Conservation (phyloP, 30 jellyfish, hydroid and myxozoan species). For the Calvadosia cruxmelitensis region DNA sequence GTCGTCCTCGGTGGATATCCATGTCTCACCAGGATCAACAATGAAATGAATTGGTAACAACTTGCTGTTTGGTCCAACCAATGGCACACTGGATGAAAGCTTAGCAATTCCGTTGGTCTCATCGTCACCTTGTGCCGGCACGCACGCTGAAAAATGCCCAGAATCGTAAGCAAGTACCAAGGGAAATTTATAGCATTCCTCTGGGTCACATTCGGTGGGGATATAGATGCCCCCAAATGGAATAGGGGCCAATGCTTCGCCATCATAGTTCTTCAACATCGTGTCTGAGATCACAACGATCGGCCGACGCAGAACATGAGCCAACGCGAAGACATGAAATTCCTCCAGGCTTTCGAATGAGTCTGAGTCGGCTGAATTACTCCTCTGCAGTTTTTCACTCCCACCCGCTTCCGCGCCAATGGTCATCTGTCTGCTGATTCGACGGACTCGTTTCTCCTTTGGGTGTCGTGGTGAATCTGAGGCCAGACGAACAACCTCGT, state of each 20-base stretch:
- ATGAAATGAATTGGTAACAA: conserved; percentile 44
- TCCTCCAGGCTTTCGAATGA: conserved; percentile 81
- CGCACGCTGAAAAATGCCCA: conserved; percentile 85
- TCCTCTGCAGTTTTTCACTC: conserved; percentile 4
- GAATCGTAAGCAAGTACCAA: conserved; percentile 76
- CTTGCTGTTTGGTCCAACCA: conserved; percentile 11
- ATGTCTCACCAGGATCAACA: conserved; percentile 55
- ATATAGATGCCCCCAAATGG: conserved; percentile 78
- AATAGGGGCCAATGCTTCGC: conserved; percentile 63
- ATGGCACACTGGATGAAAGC: conserved; percentile 50
- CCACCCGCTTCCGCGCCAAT: conserved; percentile 11
- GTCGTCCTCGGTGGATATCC: conserved; percentile 50
- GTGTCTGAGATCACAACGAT: conserved; percentile 69
- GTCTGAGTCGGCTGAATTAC: conserved; percentile 11
- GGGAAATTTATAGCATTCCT: conserved; percentile 59
- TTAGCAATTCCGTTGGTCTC: conserved; percentile 6
- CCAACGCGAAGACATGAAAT: conserved; percentile 68
- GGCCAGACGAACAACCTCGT: conserved; percentile 55
- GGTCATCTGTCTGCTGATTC: conserved; percentile 61
- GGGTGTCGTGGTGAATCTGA: conserved; percentile 50
- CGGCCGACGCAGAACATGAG: conserved; percentile 75
- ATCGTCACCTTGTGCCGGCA: conserved; percentile 86
- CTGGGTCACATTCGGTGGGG: conserved; percentile 50
- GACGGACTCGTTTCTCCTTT: conserved; percentile 23
- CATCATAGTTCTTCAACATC: conserved; percentile 58